Evolutionary conservation across 2,113 vertebrate species (phyloP).

Genomic region (Colius striatus): DNA sequence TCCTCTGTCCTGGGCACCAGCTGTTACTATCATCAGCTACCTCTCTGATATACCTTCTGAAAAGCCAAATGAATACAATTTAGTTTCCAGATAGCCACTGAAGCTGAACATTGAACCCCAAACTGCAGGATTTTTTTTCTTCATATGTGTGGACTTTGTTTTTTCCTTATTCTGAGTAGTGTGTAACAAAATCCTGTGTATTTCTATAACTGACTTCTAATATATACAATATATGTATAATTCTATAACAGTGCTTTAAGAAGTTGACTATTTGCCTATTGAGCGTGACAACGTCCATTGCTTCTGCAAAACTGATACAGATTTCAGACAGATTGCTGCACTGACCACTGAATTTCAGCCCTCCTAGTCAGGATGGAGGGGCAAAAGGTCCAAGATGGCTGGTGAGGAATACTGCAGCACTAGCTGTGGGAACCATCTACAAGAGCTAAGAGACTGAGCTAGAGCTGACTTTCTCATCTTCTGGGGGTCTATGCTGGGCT

Average conservation of each 20-base stretch:
- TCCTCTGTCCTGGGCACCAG: not conserved
- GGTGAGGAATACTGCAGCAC: accelerated
- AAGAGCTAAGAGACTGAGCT: not conserved
- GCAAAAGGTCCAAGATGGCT: not conserved
- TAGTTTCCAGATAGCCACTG: not conserved
- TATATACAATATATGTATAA: too few species aligned
- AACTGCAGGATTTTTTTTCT: not conserved
- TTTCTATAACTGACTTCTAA: not conserved
- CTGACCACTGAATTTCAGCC: not conserved
- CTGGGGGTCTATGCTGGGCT: not conserved
- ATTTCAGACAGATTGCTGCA: not conserved
- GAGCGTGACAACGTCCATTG: not conserved
- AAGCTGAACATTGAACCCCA: not conserved
- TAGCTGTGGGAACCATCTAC: not conserved
- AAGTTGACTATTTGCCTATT: not conserved
- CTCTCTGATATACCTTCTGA: not conserved
- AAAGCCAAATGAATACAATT: not conserved
- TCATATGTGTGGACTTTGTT: not conserved
- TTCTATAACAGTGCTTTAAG: not conserved
- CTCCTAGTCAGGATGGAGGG: not conserved
- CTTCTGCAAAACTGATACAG: not conserved
- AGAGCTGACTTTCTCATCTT: not conserved
- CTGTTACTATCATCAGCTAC: conserved; percentile 9
- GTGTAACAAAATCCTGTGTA: not conserved
- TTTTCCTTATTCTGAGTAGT: not conserved